phyloP scores from a whole-genome alignment of 2,888 invertebrate genomes.

The Phyto melanocephala region DNA sequence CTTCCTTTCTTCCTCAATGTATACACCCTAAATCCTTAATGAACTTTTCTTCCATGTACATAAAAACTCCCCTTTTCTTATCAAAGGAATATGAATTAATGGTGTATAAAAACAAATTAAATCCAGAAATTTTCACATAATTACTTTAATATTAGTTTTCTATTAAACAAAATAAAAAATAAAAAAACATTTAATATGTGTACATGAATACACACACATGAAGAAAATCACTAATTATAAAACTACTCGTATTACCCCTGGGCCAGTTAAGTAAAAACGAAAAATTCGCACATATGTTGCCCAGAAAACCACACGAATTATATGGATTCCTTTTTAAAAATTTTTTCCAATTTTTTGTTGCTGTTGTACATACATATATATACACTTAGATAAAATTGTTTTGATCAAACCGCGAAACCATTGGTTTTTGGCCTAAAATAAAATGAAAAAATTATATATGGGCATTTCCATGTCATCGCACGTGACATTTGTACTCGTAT shows the following conservation, averaged over 20 bases:
- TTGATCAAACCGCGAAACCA: constrained; percentile 34
- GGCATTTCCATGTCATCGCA: too few relatives aligned
- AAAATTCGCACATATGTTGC: constrained; percentile 55
- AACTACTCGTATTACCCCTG: too few relatives aligned
- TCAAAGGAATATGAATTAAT: constrained; percentile 28
- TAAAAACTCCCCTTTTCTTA: background rate
- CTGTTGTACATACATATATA: too few relatives aligned
- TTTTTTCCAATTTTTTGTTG: too few relatives aligned
- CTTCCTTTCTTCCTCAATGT: background rate
- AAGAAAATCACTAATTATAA: too few relatives aligned
- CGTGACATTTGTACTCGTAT: too few relatives aligned
- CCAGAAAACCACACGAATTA: constrained; percentile 24
- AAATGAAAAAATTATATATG: background rate
- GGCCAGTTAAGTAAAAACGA: background rate
- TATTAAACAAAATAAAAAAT: too few relatives aligned
- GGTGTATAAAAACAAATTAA: constrained; percentile 52
- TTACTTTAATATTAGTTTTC: constrained; percentile 61
- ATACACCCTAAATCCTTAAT: constrained; percentile 7
- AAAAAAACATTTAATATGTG: constrained; percentile 7
- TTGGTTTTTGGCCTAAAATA: background rate
- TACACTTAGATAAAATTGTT: constrained; percentile 13
- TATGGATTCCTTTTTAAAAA: background rate
- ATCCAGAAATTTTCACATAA: constrained; percentile 62
- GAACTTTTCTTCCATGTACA: background rate
- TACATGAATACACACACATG: background rate